Evolutionary conservation across 2,888 invertebrate genomes (phyloP).

Genomic region (Nephrotoma guestfalica): DNA sequence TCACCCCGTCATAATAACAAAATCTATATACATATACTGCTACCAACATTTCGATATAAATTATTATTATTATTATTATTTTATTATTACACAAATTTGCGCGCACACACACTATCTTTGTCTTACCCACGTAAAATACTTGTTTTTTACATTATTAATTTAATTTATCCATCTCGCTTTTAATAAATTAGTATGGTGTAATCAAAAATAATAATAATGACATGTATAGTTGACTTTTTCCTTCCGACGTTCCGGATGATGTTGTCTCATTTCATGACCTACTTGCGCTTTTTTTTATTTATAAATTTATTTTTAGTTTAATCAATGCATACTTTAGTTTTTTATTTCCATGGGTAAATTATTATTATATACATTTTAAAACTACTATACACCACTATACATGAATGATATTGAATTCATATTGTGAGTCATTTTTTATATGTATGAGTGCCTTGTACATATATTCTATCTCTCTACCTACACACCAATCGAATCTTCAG

Average conservation of each 20-base stretch:
- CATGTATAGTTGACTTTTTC: conserved; percentile 7
- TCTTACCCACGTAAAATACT: neutral
- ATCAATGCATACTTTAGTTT: conserved; percentile 9
- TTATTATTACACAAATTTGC: neutral
- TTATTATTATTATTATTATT: neutral
- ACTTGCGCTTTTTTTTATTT: conserved; percentile 7
- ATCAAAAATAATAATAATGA: neutral
- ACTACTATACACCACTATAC: neutral
- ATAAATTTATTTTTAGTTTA: conserved; percentile 6
- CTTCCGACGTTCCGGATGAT: conserved; percentile 9
- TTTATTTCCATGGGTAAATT: conserved; percentile 5
- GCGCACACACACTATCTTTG: neutral
- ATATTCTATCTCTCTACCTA: neutral
- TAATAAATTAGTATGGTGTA: neutral
- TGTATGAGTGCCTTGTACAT: neutral
- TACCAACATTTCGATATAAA: neutral
- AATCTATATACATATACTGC: neutral
- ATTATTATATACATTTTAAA: neutral
- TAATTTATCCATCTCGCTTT: conserved; percentile 1
- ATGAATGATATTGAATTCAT: neutral
- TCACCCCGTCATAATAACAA: neutral
- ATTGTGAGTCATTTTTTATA: conserved; percentile 1
- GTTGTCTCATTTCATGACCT: conserved; percentile 10
- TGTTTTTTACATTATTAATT: neutral
- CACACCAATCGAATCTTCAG: neutral